Evolutionary conservation across 2,888 invertebrate genomes (phyloP), one percentile per base, ranked within the genome.

Genomic region (Polietes domitor): DNA sequence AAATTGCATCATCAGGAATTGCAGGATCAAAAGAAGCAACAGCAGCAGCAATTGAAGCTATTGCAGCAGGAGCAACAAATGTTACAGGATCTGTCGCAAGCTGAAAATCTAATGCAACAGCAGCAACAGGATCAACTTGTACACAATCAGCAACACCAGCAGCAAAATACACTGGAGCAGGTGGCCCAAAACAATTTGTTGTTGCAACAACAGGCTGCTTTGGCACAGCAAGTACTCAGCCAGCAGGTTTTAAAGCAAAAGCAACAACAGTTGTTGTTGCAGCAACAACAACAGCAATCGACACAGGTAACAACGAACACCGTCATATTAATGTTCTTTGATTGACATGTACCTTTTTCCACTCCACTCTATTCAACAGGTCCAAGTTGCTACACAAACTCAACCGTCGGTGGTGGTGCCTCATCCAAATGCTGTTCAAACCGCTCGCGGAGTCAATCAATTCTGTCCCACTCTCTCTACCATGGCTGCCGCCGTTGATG

Each of bases 311-410:
- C 12, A 43, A 43, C n/a, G n/a, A n/a, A n/a, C n/a, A n/a, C n/a
- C n/a, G n/a, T n/a, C n/a, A n/a, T n/a, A n/a, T n/a, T n/a, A n/a
- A n/a, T n/a, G n/a, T n/a, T n/a, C n/a, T n/a, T n/a, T n/a, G n/a
- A n/a, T n/a, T n/a, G n/a, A n/a, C n/a, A n/a, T n/a, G n/a, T n/a
- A n/a, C 24, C 12, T 61, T 19, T 4, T 15, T 76, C 21, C 1
- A 5, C 47, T 65, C 47, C 47, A 50, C 9, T 63, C 21, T 7
- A 53, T 70, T 47, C 92, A 93, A 88, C 94, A 94, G 89, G 94
- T 94, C 58, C 94, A 95, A 91, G 95, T 94, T 19, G 94, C 94
- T 19, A 95, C 95, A 1, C 95, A 95, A 88, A 94, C 94, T 3
- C 94, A 94, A 85, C 93, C 94, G 61, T 88, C 91, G 9, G 92